A percentile compares a stretch with the other conserved stretches of the same genome.
These are phyloP conservation scores for Phalangium opilio DNA, from an alignment of 2,888 invertebrate genomes.

Conservation along the genomic window DNA sequence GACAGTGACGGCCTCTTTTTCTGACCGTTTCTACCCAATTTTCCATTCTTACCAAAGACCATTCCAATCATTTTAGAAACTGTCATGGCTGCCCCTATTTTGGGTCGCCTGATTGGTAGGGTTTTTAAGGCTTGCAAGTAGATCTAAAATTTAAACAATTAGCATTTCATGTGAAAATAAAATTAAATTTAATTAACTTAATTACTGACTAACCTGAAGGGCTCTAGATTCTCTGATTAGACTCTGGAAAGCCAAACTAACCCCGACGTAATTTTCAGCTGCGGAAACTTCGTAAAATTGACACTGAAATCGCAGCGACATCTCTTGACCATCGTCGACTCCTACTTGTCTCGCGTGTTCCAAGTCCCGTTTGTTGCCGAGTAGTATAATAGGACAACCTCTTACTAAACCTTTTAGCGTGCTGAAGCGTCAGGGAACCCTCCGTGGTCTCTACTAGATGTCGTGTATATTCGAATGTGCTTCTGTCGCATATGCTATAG, in stretches of 20 bases:
- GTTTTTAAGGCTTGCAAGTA: constrained; percentile 45
- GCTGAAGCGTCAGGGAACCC: no score
- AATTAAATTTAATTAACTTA: background rate
- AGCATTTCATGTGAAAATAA: background rate
- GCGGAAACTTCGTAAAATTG: constrained; percentile 68
- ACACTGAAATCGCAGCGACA: constrained; percentile 49
- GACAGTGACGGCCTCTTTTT: constrained; percentile 19
- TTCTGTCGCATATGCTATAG: constrained; percentile 56
- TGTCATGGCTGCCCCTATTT: constrained; percentile 25
- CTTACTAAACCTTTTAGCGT: constrained; percentile 40
- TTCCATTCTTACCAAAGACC: constrained; percentile 41
- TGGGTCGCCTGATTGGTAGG: constrained; percentile 45
- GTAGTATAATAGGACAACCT: constrained; percentile 50
- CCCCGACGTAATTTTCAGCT: constrained; percentile 56
- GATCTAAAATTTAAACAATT: background rate
- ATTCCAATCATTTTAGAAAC: constrained; percentile 65
- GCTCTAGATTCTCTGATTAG: constrained; percentile 41
- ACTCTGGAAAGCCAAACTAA: constrained; percentile 55
- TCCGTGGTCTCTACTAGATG: constrained; percentile 49
- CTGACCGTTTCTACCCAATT: constrained; percentile 6
- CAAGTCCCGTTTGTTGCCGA: constrained; percentile 66
- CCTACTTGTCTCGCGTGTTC: constrained; percentile 33
- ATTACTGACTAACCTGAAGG: background rate
- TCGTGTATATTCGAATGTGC: constrained; percentile 51
- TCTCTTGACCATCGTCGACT: constrained; percentile 62